phyloP scores from a whole-genome alignment of 2,888 invertebrate species.

The Leucania comma region DNA sequence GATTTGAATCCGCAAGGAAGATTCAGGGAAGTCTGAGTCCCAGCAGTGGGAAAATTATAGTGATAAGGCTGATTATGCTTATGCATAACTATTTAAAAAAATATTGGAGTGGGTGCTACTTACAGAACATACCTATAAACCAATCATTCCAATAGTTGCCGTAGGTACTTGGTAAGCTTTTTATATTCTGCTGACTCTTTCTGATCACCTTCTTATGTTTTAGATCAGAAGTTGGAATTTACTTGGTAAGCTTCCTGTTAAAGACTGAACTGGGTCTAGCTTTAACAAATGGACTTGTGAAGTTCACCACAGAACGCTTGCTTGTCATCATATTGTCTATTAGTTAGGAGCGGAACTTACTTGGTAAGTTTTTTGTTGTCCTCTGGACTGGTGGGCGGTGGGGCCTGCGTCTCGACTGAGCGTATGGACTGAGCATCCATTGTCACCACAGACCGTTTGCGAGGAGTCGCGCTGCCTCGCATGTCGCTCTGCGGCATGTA shows the following conservation, averaged over 20 bases:
- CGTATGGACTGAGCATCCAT: constrained; percentile 88
- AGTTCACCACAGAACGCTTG: constrained; percentile 83
- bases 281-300: constrained; percentile 85
- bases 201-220: neutral
- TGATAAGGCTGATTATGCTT: no score
- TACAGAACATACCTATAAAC: no score
- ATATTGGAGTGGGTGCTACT: no score
- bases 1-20: no score
- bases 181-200: constrained; percentile 36
- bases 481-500: constrained; percentile 76
- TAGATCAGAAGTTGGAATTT: no score
- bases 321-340: constrained; percentile 43
- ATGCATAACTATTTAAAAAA: no score
- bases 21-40: no score
- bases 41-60: no score
- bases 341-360: constrained; percentile 73
- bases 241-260: constrained; percentile 83
- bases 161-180: constrained; percentile 74
- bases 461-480: constrained; percentile 79
- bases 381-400: constrained; percentile 85
- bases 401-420: constrained; percentile 86
- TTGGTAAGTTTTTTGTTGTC: constrained; percentile 86
- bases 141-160: neutral
- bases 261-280: constrained; percentile 83
- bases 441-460: constrained; percentile 83